Base-by-base conservation (phyloP, 2,888 invertebrate species). In the Belgica antarctica region DNA sequence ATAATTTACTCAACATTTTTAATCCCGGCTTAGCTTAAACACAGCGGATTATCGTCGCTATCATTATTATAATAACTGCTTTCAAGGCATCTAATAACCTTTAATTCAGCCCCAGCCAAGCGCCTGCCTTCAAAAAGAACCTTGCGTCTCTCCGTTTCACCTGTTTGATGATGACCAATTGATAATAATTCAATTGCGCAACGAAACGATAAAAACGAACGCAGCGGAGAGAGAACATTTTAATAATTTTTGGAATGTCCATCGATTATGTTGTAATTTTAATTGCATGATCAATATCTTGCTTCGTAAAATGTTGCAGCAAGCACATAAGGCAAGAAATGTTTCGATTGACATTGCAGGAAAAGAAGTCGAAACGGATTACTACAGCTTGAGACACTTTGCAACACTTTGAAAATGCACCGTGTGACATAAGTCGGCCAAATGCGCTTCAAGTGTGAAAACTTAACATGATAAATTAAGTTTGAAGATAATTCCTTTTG, bases 121-220 rank as follows among this genome's bases (percentile, higher is more conserved):
- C 10, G 41, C 3, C 4, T 41, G 12, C 41, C 10, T n/a, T 41
- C n/a, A 2, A 41, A 41, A 41, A 2, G 10, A 41, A 41, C 10
- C 12, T 41, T 41, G 12, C 41, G 41, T 52, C 52, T 17, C 34
- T 31, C 34, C 17, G 24, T 47, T 65, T 27, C 65, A 65, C 65
- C 65, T 65, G 65, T 41, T n/a, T 47, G 47, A 47, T 65, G 65
- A 24, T 65, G 25, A 65, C 65, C 65, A 65, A 65, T 65, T 65
- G 65, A 27, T 65, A 47, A 65, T 46, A 41, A 36, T 41, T 65
- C 25, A 65, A 47, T 15, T 62, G 10, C 12, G 2, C 52, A 52
- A 22, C 52, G 52, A 52, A 52, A 22, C n/a, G n/a, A n/a, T n/a
- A n/a, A n/a, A n/a, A n/a, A n/a, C n/a, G n/a, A n/a, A n/a, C n/a